phyloP scores from a whole-genome alignment of 1,140 invertebrate species.

The Muscidifurax raptorellus region DNA sequence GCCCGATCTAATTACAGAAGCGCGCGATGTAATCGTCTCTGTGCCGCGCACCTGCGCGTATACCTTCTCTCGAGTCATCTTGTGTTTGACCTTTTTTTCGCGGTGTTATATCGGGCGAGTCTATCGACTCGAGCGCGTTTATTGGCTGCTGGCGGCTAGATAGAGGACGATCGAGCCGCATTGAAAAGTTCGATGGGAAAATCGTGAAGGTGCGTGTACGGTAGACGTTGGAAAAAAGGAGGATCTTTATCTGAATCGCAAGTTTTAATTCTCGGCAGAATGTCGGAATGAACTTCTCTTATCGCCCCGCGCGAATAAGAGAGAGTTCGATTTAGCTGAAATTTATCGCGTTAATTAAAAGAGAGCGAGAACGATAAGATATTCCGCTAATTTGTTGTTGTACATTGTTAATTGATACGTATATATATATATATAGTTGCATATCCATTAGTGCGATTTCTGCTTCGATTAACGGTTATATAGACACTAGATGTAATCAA shows the following conservation, averaged over 20 bases:
- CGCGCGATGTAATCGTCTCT: constrained; percentile 7
- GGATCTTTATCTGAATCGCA: constrained; percentile 16
- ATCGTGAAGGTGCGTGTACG: neutral
- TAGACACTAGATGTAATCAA: too few relatives aligned
- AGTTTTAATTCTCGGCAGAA: neutral
- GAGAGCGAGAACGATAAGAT: neutral
- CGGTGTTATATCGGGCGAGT: neutral
- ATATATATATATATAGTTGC: too few relatives aligned
- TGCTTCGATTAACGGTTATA: too few relatives aligned
- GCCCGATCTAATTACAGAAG: constrained; percentile 37
- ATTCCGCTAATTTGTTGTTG: neutral
- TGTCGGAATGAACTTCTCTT: neutral
- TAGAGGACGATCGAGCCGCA: too few relatives aligned
- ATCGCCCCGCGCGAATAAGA: too few relatives aligned
- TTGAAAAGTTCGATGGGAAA: neutral
- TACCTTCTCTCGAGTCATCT: neutral
- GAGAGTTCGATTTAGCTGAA: neutral
- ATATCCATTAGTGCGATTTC: too few relatives aligned
- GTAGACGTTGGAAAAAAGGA: neutral
- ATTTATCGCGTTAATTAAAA: neutral
- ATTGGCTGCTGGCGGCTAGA: too few relatives aligned
- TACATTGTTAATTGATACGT: too few relatives aligned
- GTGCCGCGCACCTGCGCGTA: neutral
- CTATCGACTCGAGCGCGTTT: neutral
- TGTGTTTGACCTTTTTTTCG: neutral